Base-by-base conservation (phyloP, 2,888 invertebrate genomes). In the Pyrrhia umbra region DNA sequence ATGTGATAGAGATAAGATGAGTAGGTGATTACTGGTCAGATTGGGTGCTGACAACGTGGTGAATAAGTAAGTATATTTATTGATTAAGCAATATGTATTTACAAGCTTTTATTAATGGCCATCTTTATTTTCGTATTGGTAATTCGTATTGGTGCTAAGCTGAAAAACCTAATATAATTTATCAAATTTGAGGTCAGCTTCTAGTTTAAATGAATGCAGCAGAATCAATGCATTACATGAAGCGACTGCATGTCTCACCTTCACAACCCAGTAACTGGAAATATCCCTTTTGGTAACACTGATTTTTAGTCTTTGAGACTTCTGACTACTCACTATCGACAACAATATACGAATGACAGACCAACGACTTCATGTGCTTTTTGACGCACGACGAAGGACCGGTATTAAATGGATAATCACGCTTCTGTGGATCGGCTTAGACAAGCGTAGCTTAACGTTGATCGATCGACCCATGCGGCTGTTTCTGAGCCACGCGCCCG, bases 1-100 rank as follows among this genome's bases (percentile, higher is more conserved):
- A 47, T 30, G 34, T 43, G 47, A 62, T 6, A 40, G 59, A 56
- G 59, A 56, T 50, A 61, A 56, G 58, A 58, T 60, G 30, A 34
- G 51, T 47, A 6, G 6, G 6, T 30, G 50, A 52, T 54, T 25
- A 47, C 9, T 46, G 34, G 46, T 62, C 46, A 50, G 39, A 63
- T 66, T 23, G 5, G 9, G 30, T 59, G 15, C 37, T 34, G 34
- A 34, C n/a, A 34, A 18, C 43, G 52, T 40, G 54, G 43, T 46
- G 51, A 63, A 47, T 46, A 18, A 37, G 60, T 15, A 60, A 59
- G 50, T 25, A 13, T 25, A 39, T n/a, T 40, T 25, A 10, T 4
- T 34, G 23, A 51, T 67, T 25, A 52, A 52, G 47, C 13, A 25
- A 57, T 23, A 6, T 25, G 21, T 58, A 60, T 60, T 15, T 21